Conservation (phyloP, 1,140 invertebrate genomes). For the Caenorhabditis elegans region DNA sequence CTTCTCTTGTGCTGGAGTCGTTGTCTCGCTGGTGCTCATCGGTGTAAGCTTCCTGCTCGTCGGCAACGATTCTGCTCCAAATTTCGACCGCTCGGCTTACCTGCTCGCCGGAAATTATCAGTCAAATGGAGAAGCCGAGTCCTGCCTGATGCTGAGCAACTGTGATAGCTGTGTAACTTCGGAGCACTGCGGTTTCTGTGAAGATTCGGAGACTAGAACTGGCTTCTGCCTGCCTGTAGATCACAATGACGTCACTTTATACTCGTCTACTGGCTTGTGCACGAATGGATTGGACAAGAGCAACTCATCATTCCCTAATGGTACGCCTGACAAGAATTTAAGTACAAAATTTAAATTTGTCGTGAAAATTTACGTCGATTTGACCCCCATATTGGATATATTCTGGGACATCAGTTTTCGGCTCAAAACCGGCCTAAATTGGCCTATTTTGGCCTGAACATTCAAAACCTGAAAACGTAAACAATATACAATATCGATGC, state of each 20-base stretch:
- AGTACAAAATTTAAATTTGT: background rate
- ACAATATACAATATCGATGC: too few species aligned
- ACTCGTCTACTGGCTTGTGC: constrained; percentile 27
- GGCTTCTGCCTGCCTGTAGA: constrained; percentile 22
- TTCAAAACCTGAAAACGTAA: too few species aligned
- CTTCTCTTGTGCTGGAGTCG: constrained; percentile 69
- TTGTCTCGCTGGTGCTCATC: constrained; percentile 43
- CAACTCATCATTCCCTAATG: constrained; percentile 46
- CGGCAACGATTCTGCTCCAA: constrained; percentile 46
- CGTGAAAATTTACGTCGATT: too few species aligned
- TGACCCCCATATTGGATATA: too few species aligned
- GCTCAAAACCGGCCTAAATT: too few species aligned
- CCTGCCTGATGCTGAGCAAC: constrained; percentile 29
- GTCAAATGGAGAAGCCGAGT: background rate
- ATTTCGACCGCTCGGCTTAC: background rate
- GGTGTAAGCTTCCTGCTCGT: constrained; percentile 56
- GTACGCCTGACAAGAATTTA: background rate
- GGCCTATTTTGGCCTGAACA: too few species aligned
- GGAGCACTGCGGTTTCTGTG: constrained; percentile 56
- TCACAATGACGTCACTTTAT: background rate
- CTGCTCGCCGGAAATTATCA: background rate
- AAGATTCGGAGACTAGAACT: constrained; percentile 6
- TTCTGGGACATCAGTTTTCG: too few species aligned
- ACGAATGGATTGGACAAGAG: background rate
- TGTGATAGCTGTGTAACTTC: constrained; percentile 58